phyloP scores from a whole-genome alignment of 2,888 invertebrate genomes.

The Cheilosia vulpina region DNA sequence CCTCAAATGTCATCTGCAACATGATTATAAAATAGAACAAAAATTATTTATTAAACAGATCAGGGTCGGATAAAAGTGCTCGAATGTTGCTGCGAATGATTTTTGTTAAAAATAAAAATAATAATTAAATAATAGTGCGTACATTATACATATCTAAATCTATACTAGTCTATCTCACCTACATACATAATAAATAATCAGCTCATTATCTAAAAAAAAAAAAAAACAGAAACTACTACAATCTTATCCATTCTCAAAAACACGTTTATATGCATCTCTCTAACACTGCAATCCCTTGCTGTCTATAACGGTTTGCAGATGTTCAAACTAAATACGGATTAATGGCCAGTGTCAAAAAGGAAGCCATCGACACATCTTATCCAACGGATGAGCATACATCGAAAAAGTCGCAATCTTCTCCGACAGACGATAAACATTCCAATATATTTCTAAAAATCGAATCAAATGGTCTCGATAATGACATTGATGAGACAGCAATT shows the following conservation, averaged over 20 bases:
- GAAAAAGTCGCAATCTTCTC: slow-evolving; percentile 38
- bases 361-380: slow-evolving; percentile 61
- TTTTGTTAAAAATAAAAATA: slow-evolving; percentile 60
- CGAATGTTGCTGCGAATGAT: slow-evolving; percentile 73
- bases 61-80: slow-evolving; percentile 76
- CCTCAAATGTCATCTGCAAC: slow-evolving; percentile 72
- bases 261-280: slow-evolving; percentile 74
- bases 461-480: slow-evolving; percentile 57
- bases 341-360: slow-evolving; percentile 72
- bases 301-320: slow-evolving; percentile 78
- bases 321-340: slow-evolving; percentile 77
- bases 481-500: slow-evolving; percentile 38
- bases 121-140: slow-evolving; percentile 21
- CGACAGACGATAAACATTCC: slow-evolving; percentile 44
- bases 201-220: slow-evolving; percentile 57
- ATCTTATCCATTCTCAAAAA: slow-evolving; percentile 38
- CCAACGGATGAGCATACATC: slow-evolving; percentile 59
- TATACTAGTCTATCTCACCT: slow-evolving; percentile 58
- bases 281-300: slow-evolving; percentile 78
- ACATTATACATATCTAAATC: slow-evolving; percentile 57
- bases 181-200: slow-evolving; percentile 56
- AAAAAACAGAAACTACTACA: slow-evolving; percentile 26
- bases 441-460: slow-evolving; percentile 59
- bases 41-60: slow-evolving; percentile 50
- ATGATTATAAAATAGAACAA: slow-evolving; percentile 48